Percentiles rank a stretch among this genome's conserved stretches.
phyloP scores from a whole-genome alignment of 2,113 vertebrate genomes.

The Ophiodon elongatus region DNA sequence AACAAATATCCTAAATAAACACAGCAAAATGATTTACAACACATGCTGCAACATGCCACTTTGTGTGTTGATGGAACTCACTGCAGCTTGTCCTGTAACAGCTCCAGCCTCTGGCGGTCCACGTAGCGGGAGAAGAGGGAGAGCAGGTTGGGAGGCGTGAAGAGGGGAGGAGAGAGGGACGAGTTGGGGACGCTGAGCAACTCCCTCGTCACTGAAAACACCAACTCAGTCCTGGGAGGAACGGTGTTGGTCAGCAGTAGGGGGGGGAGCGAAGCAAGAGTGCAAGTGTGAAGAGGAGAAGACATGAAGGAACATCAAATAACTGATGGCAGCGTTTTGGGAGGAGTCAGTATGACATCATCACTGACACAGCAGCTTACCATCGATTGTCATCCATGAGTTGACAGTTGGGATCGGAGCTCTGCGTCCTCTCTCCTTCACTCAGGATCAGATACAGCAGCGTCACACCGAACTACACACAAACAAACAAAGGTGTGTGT shows the following conservation, averaged over 20 bases:
- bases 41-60: neutral
- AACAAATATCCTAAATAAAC: neutral
- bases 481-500: conserved; percentile 4
- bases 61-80: conserved; percentile 77
- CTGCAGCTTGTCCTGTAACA: conserved; percentile 95
- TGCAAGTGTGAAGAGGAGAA: neutral
- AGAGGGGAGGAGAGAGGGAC: conserved; percentile 88
- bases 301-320: neutral
- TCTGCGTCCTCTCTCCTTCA: conserved; percentile 93
- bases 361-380: conserved; percentile 70
- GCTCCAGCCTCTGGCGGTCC: conserved; percentile 92
- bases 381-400: conserved; percentile 92
- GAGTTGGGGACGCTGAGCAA: conserved; percentile 88
- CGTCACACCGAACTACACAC: conserved; percentile 92
- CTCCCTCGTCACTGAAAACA: conserved; percentile 92
- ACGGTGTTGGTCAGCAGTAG: neutral
- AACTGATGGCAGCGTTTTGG: neutral
- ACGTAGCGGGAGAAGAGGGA: conserved; percentile 95
- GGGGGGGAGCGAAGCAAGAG: neutral
- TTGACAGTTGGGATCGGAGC: conserved; percentile 86
- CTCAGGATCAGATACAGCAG: conserved; percentile 93
- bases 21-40: neutral
- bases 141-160: conserved; percentile 91
- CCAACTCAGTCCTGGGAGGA: conserved; percentile 90
- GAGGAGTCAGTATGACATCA: neutral